phyloP scores from a whole-genome alignment of 30 jellyfish, hydroid and myxozoan species.

The Turritopsis dohrnii region DNA sequence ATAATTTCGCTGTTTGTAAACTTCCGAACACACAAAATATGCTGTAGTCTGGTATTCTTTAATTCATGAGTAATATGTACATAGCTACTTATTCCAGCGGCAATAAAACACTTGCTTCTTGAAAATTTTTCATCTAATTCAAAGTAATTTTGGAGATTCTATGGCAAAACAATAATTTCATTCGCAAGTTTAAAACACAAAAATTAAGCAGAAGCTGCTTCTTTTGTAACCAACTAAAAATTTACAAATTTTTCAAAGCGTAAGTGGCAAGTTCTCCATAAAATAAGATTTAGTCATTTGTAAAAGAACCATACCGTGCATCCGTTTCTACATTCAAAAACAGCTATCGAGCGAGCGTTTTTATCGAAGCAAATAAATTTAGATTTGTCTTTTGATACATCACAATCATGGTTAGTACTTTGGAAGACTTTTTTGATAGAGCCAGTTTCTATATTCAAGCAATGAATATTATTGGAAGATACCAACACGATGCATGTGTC shows the following conservation, averaged over 20 bases:
- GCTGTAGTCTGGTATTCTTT: background rate
- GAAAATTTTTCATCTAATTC: background rate
- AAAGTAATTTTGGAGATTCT: background rate
- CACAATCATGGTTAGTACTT: background rate
- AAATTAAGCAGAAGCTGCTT: too few relatives aligned
- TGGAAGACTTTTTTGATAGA: background rate
- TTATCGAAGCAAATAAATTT: background rate
- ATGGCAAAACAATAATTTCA: too few relatives aligned
- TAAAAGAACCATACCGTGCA: background rate
- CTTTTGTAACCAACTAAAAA: too few relatives aligned
- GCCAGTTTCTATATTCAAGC: background rate
- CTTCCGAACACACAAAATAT: background rate
- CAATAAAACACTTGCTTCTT: background rate
- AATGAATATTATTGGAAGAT: background rate
- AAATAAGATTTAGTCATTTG: too few relatives aligned
- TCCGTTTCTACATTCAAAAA: background rate
- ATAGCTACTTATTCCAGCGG: background rate
- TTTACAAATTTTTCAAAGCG: too few relatives aligned
- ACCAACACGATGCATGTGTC: background rate
- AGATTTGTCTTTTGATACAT: background rate
- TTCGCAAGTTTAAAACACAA: too few relatives aligned
- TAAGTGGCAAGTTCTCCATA: too few relatives aligned
- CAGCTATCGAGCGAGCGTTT: background rate
- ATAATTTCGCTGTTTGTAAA: background rate
- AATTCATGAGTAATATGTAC: background rate